A percentile compares a stretch with the other conserved stretches of the same genome.
phyloP scores from a whole-genome alignment of 2,888 invertebrate species.

The Lithosia quadra region DNA sequence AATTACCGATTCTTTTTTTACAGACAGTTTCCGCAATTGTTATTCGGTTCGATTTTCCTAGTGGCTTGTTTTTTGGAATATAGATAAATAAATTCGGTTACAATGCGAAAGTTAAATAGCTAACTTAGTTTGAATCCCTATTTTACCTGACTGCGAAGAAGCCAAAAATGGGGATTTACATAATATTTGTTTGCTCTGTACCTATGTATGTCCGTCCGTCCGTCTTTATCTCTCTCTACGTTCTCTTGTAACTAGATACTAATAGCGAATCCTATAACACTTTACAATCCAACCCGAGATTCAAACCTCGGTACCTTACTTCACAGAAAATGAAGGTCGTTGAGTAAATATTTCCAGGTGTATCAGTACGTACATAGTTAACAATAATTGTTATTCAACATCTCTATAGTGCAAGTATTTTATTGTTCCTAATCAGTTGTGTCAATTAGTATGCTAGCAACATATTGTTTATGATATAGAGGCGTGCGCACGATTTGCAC shows the following conservation, averaged over 20 bases:
- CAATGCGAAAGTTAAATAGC: background rate
- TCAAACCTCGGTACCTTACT: background rate
- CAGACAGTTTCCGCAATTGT: background rate
- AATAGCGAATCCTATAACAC: background rate
- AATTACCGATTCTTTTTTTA: background rate
- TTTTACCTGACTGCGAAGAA: no score
- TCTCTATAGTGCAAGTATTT: background rate
- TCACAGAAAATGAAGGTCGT: background rate
- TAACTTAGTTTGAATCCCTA: background rate
- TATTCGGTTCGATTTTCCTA: background rate
- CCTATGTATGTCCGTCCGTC: background rate
- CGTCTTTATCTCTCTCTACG: background rate
- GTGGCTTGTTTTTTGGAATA: background rate
- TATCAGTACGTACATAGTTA: background rate
- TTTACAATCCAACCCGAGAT: no score
- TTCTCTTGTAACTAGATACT: background rate
- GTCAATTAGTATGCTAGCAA: constrained; percentile 40
- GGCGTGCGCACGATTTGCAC: constrained; percentile 37
- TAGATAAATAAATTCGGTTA: background rate
- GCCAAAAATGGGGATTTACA: no score
- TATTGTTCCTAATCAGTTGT: constrained; percentile 38
- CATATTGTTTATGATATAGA: constrained; percentile 30
- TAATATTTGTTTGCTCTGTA: background rate
- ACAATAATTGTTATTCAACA: background rate
- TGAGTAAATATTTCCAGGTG: background rate